phyloP scores from a whole-genome alignment of 2,888 invertebrate species.

The Chrysodeixis includens region DNA sequence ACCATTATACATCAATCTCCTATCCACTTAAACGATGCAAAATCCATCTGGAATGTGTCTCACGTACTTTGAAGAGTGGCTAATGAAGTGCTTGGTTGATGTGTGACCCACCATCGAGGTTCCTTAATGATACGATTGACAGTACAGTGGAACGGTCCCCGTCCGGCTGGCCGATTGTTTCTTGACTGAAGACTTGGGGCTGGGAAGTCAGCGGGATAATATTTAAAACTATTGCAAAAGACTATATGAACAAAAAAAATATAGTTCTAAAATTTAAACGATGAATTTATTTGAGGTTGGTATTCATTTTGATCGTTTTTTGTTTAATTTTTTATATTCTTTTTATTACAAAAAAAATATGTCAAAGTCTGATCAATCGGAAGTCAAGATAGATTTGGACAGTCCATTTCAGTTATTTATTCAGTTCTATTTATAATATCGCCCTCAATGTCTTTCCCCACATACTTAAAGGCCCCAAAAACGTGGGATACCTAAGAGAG shows the following conservation, averaged over 20 bases:
- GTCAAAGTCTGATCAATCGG: background rate
- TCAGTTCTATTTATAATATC: background rate
- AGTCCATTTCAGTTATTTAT: background rate
- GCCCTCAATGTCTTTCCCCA: conserved; percentile 20
- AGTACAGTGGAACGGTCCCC: conserved; percentile 81
- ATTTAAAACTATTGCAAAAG: background rate
- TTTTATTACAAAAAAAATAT: too few relatives aligned
- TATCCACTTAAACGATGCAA: conserved; percentile 76
- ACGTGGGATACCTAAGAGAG: conserved; percentile 68
- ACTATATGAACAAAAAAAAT: background rate
- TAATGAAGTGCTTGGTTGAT: conserved; percentile 86
- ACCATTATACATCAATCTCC: conserved; percentile 84
- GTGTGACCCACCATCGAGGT: conserved; percentile 79
- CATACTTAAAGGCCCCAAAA: conserved; percentile 63
- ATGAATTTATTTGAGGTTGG: background rate
- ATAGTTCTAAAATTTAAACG: background rate
- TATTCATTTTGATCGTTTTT: background rate
- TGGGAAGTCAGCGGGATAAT: conserved; percentile 59
- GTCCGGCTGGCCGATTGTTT: conserved; percentile 82
- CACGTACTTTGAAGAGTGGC: conserved; percentile 77
- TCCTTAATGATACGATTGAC: conserved; percentile 86
- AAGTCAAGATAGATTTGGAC: background rate
- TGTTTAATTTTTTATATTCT: background rate
- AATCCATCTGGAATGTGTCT: conserved; percentile 81
- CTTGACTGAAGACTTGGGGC: conserved; percentile 72